These are phyloP conservation scores for Drosophila fuyamai DNA, from an alignment of 1,140 invertebrate genomes.

Conservation along the genomic window DNA sequence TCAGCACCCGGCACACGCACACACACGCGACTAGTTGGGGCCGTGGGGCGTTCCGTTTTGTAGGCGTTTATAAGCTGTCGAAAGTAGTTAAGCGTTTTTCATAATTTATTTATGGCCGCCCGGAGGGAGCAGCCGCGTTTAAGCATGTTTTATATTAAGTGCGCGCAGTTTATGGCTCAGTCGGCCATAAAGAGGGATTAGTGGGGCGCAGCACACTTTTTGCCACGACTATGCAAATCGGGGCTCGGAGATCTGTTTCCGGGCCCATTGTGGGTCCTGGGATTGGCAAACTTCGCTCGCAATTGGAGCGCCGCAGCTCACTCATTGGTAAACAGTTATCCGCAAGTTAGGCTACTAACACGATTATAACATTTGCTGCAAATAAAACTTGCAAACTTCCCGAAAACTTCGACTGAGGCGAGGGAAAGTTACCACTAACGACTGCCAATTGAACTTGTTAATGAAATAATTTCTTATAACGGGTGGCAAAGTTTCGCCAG, in stretches of 20 bases:
- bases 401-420: conserved; percentile 45
- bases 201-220: conserved; percentile 53
- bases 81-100: conserved; percentile 84
- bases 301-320: conserved; percentile 68
- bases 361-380: conserved; percentile 72
- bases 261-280: conserved; percentile 4
- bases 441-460: conserved; percentile 78
- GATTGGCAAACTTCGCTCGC: conserved; percentile 57
- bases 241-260: conserved; percentile 18
- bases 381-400: conserved; percentile 62
- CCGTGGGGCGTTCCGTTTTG: conserved; percentile 61
- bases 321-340: conserved; percentile 74
- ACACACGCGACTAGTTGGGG: conserved; percentile 46
- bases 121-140: conserved; percentile 58
- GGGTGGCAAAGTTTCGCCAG: conserved; percentile 42
- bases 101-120: conserved; percentile 78
- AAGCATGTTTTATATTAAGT: conserved; percentile 82
- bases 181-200: conserved; percentile 75
- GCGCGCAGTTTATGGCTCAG: conserved; percentile 73
- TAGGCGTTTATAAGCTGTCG: conserved; percentile 83
- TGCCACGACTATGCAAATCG: conserved; percentile 64
- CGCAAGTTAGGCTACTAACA: conserved; percentile 72
- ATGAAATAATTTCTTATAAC: conserved; percentile 77
- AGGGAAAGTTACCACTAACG: conserved; percentile 55
- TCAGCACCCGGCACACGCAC: conserved; percentile 58